Evolutionary conservation across 2,797 vertebrate genomes (phyloP).

Genomic region (Ambastaia sidthimunki): DNA sequence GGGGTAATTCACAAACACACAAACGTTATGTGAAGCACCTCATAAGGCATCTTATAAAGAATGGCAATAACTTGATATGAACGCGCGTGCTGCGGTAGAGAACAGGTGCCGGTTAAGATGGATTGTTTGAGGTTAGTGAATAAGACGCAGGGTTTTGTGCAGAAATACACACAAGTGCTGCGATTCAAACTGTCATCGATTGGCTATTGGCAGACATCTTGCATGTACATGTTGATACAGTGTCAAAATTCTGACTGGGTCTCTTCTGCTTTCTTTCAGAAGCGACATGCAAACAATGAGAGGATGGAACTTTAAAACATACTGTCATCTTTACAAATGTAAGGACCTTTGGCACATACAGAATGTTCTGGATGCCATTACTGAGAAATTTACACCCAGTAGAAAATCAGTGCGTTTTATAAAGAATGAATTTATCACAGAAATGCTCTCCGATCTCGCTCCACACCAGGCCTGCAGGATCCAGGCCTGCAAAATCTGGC

Average conservation of each 20-base stretch:
- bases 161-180: background rate
- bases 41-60: too few species aligned
- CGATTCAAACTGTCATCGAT: background rate
- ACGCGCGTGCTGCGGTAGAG: background rate
- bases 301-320: background rate
- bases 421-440: background rate
- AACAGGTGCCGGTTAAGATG: background rate
- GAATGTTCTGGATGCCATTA: constrained; percentile 9
- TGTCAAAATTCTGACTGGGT: constrained; percentile 2
- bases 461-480: background rate
- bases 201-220: background rate
- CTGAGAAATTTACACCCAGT: constrained; percentile 11
- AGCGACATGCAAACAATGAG: background rate
- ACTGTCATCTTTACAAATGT: background rate
- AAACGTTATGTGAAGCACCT: too few species aligned
- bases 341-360: background rate
- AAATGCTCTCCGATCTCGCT: background rate
- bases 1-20: background rate
- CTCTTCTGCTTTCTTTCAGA: constrained; percentile 28
- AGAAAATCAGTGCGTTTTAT: background rate
- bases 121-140: background rate
- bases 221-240: background rate
- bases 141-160: background rate
- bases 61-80: background rate
- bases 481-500: background rate